Conservation (phyloP, 2,797 vertebrate genomes). For the Acipenser oxyrinchus region DNA sequence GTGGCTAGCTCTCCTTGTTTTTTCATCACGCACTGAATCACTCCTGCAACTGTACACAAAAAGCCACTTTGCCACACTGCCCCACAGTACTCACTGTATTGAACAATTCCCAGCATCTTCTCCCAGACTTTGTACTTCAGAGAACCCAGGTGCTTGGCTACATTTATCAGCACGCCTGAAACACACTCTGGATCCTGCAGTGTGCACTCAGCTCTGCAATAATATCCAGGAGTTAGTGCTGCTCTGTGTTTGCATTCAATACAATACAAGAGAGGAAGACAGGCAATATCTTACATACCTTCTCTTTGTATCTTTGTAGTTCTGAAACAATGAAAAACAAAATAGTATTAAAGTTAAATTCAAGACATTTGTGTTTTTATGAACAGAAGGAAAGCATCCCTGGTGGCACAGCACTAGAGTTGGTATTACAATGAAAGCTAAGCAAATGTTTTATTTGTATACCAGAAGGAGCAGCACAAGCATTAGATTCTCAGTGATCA, state of each 20-base stretch:
- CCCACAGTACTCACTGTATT: constrained; percentile 1
- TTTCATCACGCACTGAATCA: too few species aligned
- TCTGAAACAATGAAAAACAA: neutral
- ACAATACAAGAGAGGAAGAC: constrained; percentile 9
- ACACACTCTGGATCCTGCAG: neutral
- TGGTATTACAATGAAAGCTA: too few species aligned
- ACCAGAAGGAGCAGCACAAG: too few species aligned
- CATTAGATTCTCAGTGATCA: neutral
- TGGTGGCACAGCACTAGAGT: too few species aligned
- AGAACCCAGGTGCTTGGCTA: constrained; percentile 2
- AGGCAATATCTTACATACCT: constrained; percentile 12
- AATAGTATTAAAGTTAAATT: too few species aligned
- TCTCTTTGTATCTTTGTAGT: neutral
- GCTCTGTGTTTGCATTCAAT: neutral
- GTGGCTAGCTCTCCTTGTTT: too few species aligned
- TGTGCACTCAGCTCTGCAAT: neutral
- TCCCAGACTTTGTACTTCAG: neutral
- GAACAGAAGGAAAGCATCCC: too few species aligned
- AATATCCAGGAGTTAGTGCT: neutral
- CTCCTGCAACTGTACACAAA: too few species aligned
- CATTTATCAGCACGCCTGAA: neutral
- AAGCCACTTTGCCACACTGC: too few species aligned
- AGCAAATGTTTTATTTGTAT: too few species aligned
- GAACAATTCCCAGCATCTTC: constrained; percentile 3
- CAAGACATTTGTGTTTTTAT: too few species aligned